These are phyloP conservation scores for Zoanthus gigantus DNA, from an alignment of 92 coral and sea anemone species.

Conservation along the genomic window DNA sequence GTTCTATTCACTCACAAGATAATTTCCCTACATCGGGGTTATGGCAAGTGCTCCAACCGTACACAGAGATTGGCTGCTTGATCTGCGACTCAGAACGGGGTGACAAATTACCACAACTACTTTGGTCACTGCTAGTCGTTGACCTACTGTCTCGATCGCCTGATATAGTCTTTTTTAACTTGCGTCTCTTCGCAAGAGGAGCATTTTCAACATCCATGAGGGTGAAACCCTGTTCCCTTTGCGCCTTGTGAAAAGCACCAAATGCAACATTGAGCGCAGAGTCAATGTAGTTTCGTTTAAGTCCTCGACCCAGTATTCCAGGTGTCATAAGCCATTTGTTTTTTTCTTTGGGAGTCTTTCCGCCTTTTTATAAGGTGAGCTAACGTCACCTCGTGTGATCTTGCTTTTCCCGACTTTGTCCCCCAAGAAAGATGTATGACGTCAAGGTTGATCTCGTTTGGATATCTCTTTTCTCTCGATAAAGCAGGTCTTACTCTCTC, in stretches of 20 bases:
- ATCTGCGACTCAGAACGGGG: constrained; percentile 59
- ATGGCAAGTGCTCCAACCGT: constrained; percentile 15
- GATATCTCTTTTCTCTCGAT: no score
- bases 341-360: no score
- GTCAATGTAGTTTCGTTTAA: constrained; percentile 95
- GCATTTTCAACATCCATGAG: constrained; percentile 96
- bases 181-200: constrained; percentile 97
- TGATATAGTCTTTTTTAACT: constrained; percentile 92
- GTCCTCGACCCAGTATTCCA: constrained; percentile 88
- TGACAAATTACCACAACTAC: constrained; percentile 86
- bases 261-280: constrained; percentile 98
- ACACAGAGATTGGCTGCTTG: constrained; percentile 21
- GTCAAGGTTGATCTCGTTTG: no score
- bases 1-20: constrained; percentile 2
- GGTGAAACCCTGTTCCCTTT: constrained; percentile 88
- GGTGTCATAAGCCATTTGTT: constrained; percentile 83
- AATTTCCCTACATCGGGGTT: constrained; percentile 6
- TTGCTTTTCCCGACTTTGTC: no score
- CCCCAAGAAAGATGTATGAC: no score
- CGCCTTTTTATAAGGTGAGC: no score
- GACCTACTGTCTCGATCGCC: constrained; percentile 92
- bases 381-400: no score
- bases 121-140: constrained; percentile 79
- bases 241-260: constrained; percentile 94
- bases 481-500: no score